Conservation (phyloP, 2,797 vertebrate genomes). For the Bradypodion ventrale region DNA sequence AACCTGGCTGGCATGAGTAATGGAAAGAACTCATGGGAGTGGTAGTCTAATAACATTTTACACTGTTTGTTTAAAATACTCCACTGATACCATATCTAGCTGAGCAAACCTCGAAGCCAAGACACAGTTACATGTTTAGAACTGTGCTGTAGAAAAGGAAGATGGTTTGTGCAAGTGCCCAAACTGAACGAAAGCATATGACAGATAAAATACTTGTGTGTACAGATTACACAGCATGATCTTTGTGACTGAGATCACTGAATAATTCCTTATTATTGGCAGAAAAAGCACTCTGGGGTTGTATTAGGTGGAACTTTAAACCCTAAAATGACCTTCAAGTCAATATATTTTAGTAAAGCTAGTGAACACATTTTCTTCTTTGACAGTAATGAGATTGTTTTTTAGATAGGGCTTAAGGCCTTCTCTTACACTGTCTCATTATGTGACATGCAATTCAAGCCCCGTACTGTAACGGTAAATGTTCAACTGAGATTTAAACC, state of each 20-base stretch:
- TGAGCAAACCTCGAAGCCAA: neutral
- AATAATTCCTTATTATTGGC: neutral
- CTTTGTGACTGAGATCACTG: slow-evolving; percentile 4
- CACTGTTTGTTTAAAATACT: neutral
- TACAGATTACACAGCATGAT: neutral
- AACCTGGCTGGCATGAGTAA: neutral
- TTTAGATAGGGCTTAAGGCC: slow-evolving; percentile 31
- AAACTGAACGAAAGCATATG: neutral
- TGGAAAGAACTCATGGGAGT: neutral
- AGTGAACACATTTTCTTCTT: slow-evolving; percentile 5
- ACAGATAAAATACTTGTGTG: neutral
- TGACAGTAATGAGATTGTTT: slow-evolving; percentile 58
- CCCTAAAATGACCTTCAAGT: slow-evolving; percentile 24
- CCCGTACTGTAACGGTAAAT: neutral
- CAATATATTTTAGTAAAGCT: slow-evolving; percentile 22
- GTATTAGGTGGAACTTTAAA: slow-evolving; percentile 31
- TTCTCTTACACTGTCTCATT: slow-evolving; percentile 9
- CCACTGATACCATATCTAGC: neutral
- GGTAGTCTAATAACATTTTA: neutral
- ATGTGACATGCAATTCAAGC: slow-evolving; percentile 34
- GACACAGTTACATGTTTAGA: neutral
- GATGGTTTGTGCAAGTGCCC: neutral
- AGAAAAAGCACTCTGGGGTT: slow-evolving; percentile 23
- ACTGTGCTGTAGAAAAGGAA: neutral
- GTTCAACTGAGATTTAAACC: slow-evolving; percentile 7